Evolutionary conservation across 2,797 vertebrate species (phyloP), one percentile per base, ranked within the genome.

Genomic region (Sarcophilus harrisii): DNA sequence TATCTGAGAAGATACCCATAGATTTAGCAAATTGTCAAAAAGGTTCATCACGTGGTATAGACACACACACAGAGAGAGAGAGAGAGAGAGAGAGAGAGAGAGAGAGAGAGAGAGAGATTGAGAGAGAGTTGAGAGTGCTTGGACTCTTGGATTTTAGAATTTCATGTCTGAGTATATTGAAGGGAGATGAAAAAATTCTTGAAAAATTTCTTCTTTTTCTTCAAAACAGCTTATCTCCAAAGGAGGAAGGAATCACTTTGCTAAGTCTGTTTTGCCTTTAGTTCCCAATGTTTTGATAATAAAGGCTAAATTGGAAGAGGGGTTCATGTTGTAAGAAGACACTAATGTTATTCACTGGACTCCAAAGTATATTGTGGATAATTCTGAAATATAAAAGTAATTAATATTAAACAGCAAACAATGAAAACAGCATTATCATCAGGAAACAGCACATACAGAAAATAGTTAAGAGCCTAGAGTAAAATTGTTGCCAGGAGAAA

Each of bases 351-450:
- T 98, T 98, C 98, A 97, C 30, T 96, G 95, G 93, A 96, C 96
- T 96, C 87, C 89, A 96, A 95, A 98, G 66, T 93, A 66, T 97
- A 98, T 93, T 97, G 92, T 98, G 93, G 97, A 73, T 98, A 98
- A 97, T 96, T 97, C 94, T 95, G 93, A 98, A 97, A 91, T 96
- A 96, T 92, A 97, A 98, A 98, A 97, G 95, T 97, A 98, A 98
- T 99, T 98, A 97, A 96, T 96, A 97, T 98, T 97, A 96, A 97
- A 97, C 92, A 97, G 94, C 92, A 97, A 97, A 98, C 97, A 98
- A 98, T 96, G 95, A 95, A 98, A 98, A 95, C 90, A 94, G 30
- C 92, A 91, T 97, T 98, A 98, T 97, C 91, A 87, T 96, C 93
- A 97, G 94, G 73, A 97, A 97, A 96, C 96, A 98, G 95, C 0